Evolutionary conservation across 2,888 invertebrate genomes (phyloP).

Genomic region (Drosophila melanosoma): DNA sequence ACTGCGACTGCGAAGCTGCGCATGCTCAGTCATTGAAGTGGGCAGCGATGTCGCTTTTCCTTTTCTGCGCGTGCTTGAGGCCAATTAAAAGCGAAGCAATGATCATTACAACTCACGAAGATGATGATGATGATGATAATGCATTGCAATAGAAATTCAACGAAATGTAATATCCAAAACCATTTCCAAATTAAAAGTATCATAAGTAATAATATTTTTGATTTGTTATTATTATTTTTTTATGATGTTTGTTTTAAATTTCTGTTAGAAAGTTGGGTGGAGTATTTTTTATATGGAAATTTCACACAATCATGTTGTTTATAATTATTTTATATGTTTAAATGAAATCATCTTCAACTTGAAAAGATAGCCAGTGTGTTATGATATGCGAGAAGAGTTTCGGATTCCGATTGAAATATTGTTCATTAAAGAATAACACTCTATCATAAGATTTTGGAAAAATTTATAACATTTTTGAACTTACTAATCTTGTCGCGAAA

Average conservation of each 20-base stretch:
- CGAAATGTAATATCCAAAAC: constrained; percentile 33
- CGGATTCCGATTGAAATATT: not conserved
- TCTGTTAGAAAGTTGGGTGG: constrained; percentile 45
- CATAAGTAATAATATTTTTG: constrained; percentile 22
- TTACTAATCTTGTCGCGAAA: not conserved
- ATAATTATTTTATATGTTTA: constrained; percentile 33
- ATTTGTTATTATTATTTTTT: constrained; percentile 10
- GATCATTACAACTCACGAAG: constrained; percentile 32
- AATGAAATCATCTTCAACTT: constrained; percentile 9
- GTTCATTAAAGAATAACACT: not conserved
- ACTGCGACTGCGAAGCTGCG: constrained; percentile 34
- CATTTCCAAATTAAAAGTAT: constrained; percentile 39
- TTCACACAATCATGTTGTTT: constrained; percentile 43
- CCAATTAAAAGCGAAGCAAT: constrained; percentile 56
- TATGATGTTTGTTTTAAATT: constrained; percentile 16
- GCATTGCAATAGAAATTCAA: constrained; percentile 48
- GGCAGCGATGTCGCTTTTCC: constrained; percentile 52
- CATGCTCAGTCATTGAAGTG: constrained; percentile 54
- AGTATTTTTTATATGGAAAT: constrained; percentile 17
- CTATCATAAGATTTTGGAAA: not conserved
- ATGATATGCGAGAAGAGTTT: not conserved
- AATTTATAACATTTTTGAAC: not conserved
- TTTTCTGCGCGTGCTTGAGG: constrained; percentile 55
- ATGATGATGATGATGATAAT: constrained; percentile 34
- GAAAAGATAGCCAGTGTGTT: not conserved